phyloP scores from a whole-genome alignment of 2,113 vertebrate genomes.

The Physeter macrocephalus region DNA sequence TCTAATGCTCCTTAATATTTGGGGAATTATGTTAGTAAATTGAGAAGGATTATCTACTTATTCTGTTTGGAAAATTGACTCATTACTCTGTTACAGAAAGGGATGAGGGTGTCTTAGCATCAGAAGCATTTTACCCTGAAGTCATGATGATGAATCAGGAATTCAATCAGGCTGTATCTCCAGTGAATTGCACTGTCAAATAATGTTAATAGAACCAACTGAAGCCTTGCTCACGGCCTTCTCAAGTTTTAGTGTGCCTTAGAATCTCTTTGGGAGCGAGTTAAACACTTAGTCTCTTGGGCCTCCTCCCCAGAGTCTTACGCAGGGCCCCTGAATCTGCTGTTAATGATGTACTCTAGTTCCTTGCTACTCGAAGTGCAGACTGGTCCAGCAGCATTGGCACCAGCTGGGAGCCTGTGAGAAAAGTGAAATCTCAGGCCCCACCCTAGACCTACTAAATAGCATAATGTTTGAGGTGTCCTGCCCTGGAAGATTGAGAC shows the following conservation, averaged over 20 bases:
- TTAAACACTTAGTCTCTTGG: not conserved
- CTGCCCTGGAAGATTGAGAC: not conserved
- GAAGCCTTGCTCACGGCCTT: not conserved
- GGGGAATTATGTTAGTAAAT: constrained; percentile 53
- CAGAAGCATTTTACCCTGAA: constrained; percentile 57
- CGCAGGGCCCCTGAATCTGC: not conserved
- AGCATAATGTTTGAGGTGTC: not conserved
- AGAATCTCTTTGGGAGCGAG: not conserved
- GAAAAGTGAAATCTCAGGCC: not conserved
- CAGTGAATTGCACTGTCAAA: constrained; percentile 60
- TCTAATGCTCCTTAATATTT: constrained; percentile 46
- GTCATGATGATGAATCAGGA: constrained; percentile 48
- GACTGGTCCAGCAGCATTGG: not conserved
- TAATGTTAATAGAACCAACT: constrained; percentile 43
- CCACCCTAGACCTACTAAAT: not conserved
- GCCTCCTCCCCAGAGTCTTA: not conserved
- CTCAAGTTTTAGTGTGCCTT: not conserved
- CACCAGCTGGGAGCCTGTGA: not conserved
- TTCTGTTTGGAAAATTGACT: constrained; percentile 52
- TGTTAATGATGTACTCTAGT: not conserved
- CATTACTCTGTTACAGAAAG: constrained; percentile 57
- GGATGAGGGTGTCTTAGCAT: not conserved
- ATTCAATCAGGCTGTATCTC: constrained; percentile 56
- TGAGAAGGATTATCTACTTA: constrained; percentile 67
- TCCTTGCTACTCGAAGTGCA: not conserved